phyloP scores from a whole-genome alignment of 2,113 vertebrate species.

The Pachypanchax playfairii region DNA sequence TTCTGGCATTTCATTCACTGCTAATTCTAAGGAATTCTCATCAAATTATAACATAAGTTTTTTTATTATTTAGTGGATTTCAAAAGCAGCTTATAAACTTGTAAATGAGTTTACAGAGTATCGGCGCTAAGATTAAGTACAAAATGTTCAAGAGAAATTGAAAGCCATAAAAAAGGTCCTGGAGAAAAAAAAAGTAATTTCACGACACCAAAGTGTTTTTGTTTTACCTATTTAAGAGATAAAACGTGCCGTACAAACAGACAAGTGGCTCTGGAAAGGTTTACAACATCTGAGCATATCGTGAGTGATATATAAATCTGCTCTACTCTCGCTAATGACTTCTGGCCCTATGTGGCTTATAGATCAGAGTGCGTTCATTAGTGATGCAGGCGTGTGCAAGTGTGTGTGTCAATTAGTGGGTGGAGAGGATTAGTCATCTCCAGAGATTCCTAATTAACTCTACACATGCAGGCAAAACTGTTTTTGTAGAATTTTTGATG shows the following conservation, averaged over 20 bases:
- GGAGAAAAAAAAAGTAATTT: constrained; percentile 16
- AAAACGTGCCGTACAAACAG: constrained; percentile 40
- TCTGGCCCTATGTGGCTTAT: constrained; percentile 64
- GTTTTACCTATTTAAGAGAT: constrained; percentile 44
- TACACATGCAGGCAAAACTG: constrained; percentile 27
- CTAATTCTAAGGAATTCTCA: constrained; percentile 46
- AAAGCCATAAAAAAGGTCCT: constrained; percentile 27
- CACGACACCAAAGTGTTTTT: constrained; percentile 30
- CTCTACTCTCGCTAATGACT: constrained; percentile 68
- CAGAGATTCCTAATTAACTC: constrained; percentile 67
- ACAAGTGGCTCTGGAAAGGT: constrained; percentile 48
- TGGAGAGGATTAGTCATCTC: constrained; percentile 66
- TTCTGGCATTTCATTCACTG: constrained; percentile 56
- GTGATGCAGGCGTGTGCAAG: constrained; percentile 68
- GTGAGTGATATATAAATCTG: constrained; percentile 59
- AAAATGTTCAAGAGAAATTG: constrained; percentile 17
- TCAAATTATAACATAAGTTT: constrained; percentile 14
- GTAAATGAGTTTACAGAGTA: too few species aligned
- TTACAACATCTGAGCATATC: constrained; percentile 48
- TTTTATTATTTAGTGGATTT: constrained; percentile 19
- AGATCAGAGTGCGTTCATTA: constrained; percentile 75
- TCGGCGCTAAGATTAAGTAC: constrained; percentile 22
- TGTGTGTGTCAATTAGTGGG: constrained; percentile 62
- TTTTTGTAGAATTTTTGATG: constrained; percentile 14
- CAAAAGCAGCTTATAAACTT: constrained; percentile 7